These are phyloP conservation scores for Athalia cordata DNA, from an alignment of 2,888 invertebrate species.

Conservation along the genomic window DNA sequence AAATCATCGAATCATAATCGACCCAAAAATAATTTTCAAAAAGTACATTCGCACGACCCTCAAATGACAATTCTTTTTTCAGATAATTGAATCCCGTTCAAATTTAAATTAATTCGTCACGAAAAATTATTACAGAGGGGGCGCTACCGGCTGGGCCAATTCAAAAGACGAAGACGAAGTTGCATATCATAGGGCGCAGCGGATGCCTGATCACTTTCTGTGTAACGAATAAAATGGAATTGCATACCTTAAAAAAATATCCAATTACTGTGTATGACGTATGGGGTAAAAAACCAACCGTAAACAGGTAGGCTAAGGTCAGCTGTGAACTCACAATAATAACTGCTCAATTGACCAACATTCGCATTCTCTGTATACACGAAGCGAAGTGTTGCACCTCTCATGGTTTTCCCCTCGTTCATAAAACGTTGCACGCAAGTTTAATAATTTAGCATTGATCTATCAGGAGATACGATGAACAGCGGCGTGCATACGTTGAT, in stretches of 20 bases:
- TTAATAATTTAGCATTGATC: conserved; percentile 52
- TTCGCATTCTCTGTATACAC: not conserved
- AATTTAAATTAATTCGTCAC: not conserved
- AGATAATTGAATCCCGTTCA: no score
- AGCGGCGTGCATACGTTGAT: not conserved
- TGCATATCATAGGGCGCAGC: not conserved
- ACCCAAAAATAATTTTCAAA: no score
- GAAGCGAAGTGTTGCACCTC: not conserved
- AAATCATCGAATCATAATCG: no score
- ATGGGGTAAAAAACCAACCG: not conserved
- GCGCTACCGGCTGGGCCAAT: conserved; percentile 2
- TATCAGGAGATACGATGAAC: conserved; percentile 35
- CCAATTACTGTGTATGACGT: not conserved
- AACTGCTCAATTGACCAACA: conserved; percentile 15
- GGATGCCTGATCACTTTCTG: not conserved
- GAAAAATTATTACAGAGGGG: not conserved
- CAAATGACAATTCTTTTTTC: no score
- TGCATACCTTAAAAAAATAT: not conserved
- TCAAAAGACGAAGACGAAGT: not conserved
- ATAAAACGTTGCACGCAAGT: conserved; percentile 42
- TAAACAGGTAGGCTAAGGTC: conserved; percentile 11
- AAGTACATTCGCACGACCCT: no score
- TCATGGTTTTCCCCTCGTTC: not conserved
- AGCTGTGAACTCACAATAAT: not conserved
- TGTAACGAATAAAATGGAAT: conserved; percentile 5